Conservation (phyloP, 2,113 vertebrate species). For the Calypte anna region DNA sequence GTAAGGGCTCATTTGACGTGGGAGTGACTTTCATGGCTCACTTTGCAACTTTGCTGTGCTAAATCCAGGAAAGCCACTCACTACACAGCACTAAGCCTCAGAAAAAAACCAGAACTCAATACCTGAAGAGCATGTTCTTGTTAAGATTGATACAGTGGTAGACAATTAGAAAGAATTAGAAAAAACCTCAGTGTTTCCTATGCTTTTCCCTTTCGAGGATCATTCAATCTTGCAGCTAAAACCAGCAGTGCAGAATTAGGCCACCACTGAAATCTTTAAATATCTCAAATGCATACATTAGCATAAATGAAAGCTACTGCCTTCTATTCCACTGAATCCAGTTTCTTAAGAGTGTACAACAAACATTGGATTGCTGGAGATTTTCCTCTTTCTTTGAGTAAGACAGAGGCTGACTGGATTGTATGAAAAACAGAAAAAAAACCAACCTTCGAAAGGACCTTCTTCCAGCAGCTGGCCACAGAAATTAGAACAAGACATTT, state of each 20-base stretch:
- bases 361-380: neutral
- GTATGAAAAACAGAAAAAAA: neutral
- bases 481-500: neutral
- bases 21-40: neutral
- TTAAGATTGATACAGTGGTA: neutral
- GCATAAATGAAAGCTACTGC: neutral
- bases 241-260: neutral
- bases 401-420: neutral
- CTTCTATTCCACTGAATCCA: neutral
- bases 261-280: neutral
- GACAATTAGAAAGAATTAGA: neutral
- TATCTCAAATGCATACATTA: neutral
- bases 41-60: neutral
- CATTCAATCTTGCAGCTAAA: neutral
- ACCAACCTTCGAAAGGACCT: neutral
- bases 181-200: neutral
- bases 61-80: neutral
- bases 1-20: neutral
- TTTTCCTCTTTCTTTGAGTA: neutral
- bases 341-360: neutral
- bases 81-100: neutral
- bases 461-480: neutral
- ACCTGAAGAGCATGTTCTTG: neutral
- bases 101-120: neutral
- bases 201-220: neutral